Base-by-base conservation (phyloP, 1,140 invertebrate genomes). In the Rhagoletis zephyria region DNA sequence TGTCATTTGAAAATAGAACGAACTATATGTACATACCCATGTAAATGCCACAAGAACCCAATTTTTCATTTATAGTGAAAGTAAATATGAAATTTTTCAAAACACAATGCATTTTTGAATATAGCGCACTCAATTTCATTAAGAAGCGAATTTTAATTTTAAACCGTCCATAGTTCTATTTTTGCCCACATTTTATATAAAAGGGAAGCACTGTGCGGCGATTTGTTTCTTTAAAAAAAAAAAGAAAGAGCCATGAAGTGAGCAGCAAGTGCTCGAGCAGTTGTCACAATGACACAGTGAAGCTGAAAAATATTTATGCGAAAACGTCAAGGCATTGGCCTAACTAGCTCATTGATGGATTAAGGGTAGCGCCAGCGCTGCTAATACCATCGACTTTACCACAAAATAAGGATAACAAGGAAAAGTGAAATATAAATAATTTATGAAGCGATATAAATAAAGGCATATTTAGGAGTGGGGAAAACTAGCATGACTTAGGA, bases 361-460 rank as follows among this genome's bases (percentile, higher is more conserved):
- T n/a, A n/a, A 56, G 51, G 51, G 4, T 56, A 6, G 9, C 9
- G 51, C 51, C 51, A 56, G 45, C 14, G 16, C 30, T 67, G 42
- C 45, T 42, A 9, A 56, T 48, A 14, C 42, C 45, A 16, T 42
- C 40, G 4, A 42, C 65, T 70, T 30, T 2, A 3, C 40, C 10
- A 12, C n/a, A 48, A 74, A 48, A n/a, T 16, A 16, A 42, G n/a
- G 14, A 16, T 74, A 14, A 59, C n/a, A 81, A 19, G 10, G 7
- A 81, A 42, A 56, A 30, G 12, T 4, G 19, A 19, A 56, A 56
- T 51, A 74, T 59, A 81, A 81, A 81, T 81, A 81, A 81, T 81
- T 81, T 56, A 81, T 81, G 74, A 74, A 42, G 67, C 67, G 10
- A 16, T 16, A 56, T 63, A 63, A 63, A 81, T 81, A 56, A 56